Base-by-base conservation (phyloP, 2,113 vertebrate species). In the Gnathonemus echidnorhynchus region DNA sequence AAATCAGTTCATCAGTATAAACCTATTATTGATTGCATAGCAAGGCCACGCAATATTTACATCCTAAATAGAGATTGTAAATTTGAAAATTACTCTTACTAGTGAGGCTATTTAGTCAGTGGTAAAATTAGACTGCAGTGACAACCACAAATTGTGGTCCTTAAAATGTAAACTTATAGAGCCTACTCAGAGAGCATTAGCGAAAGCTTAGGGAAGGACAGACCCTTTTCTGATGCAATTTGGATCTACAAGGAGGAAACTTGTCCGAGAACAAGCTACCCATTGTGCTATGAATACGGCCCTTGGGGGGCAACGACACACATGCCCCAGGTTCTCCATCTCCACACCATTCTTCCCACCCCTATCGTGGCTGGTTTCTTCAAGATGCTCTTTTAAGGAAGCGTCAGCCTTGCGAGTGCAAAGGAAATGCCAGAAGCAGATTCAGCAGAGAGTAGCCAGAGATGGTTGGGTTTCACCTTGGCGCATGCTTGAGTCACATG, bases 401-500 rank as follows among this genome's bases (percentile, higher is more conserved):
- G 95, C 92, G 7, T 93, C 89, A 96, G 95, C 95, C 96, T 95
- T 91, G 95, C 93, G 94, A 94, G 95, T 95, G 92, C 95, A 90
- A 91, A 94, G 94, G 95, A 94, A 70, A 95, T 92, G 95, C 95
- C 95, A 96, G 95, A 96, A 97, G 97, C 96, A 95, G 93, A 94
- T 93, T 96, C 94, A 95, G 96, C 96, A 95, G 94, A 96, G 94
- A 94, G 93, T 92, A 95, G 94, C 94, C 94, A 95, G 93, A 94
- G 94, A 96, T 94, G 80, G 94, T 95, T 45, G 95, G 95, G 93
- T 92, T 70, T 90, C 17, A 93, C 93, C 94, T 96, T 94, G 95
- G 96, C 95, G 95, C 98, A 98, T 98, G 98, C 98, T 97, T 95
- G 96, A 97, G 94, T 96, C 96, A 96, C 95, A 96, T 96, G 97